Evolutionary conservation across 2,113 vertebrate genomes (phyloP).

Genomic region (Eulemur macaco): DNA sequence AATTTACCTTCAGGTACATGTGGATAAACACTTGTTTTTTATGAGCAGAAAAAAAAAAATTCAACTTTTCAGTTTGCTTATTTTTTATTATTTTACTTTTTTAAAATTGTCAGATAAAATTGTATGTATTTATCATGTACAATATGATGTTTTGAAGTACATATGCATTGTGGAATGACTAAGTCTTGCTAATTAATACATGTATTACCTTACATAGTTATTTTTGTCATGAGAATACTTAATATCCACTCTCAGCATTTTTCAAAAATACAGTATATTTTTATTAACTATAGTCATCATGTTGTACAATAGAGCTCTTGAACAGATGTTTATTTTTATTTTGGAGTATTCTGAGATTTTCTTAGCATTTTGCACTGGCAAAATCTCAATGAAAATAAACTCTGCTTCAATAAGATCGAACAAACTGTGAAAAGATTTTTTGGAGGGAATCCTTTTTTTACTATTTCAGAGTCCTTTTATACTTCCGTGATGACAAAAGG

Average conservation of each 20-base stretch:
- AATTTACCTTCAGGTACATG: too few relatives aligned
- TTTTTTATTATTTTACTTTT: not conserved
- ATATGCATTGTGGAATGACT: not conserved
- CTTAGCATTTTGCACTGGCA: not conserved
- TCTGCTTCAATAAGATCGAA: not conserved
- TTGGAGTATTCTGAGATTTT: not conserved
- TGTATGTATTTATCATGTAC: not conserved
- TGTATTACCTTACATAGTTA: not conserved
- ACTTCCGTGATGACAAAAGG: not conserved
- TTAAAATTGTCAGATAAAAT: not conserved
- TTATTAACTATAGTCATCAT: not conserved
- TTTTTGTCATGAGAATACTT: not conserved
- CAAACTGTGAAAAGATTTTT: not conserved
- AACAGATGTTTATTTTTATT: slow-evolving; percentile 14
- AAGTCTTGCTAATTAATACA: not conserved
- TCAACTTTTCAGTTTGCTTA: not conserved
- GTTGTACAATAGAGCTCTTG: not conserved
- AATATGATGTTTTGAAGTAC: not conserved
- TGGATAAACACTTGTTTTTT: too few relatives aligned
- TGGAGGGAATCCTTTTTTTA: not conserved
- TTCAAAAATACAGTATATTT: not conserved
- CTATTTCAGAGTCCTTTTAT: not conserved
- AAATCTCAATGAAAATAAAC: not conserved
- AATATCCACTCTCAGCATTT: not conserved
- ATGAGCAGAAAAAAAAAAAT: not conserved